Evolutionary conservation across 2,797 vertebrate genomes (phyloP), one percentile per base, ranked within the genome.

Genomic region (Characodon lateralis): DNA sequence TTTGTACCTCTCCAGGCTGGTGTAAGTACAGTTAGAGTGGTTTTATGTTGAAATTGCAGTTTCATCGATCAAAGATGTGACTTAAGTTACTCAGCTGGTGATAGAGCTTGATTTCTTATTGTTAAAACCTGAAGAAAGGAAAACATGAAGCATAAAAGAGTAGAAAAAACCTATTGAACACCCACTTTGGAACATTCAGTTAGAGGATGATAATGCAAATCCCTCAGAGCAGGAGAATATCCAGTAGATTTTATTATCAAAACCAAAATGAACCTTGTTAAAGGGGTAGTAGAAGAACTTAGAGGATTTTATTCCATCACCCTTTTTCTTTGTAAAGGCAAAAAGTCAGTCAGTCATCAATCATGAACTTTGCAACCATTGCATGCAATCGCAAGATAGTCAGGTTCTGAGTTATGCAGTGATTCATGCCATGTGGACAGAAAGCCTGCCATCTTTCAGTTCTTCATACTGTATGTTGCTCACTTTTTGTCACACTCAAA

Each of bases 11-110:
- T 43, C 39, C 22, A 68, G 16, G 56, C 2, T 31, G 73, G 20
- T 66, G 72, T 71, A 79, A 91, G 87, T 82, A 79, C 56, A 31
- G 22, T 78, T 59, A 58, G 69, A 71, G 12, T 69, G 73, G 50
- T 43, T 68, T 58, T 68, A 72, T 53, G 4, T 63, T 72, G 46
- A 73, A 74, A 72, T 79, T 63, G 71, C 41, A 26, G 55, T 22
- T 74, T 66, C 43, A 10, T 9, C 35, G 7, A 63, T 84, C 31
- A 83, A 68, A 72, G 72, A 74, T 78, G 31, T 53, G 78, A 71
- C 31, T 22, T 22, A 79, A 59, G 56, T 35, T 63, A 22, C 63
- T 78, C 31, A 56, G 69, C 66, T 22, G 43, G 72, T 51, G 28
- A 71, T 59, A 8, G 65, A 1, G 9, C 24, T 8, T 56, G 66